Percentiles rank a stretch among this genome's conserved stretches.
These are phyloP conservation scores for Carassius gibelio DNA, from an alignment of 2,113 vertebrate genomes.

Conservation along the genomic window DNA sequence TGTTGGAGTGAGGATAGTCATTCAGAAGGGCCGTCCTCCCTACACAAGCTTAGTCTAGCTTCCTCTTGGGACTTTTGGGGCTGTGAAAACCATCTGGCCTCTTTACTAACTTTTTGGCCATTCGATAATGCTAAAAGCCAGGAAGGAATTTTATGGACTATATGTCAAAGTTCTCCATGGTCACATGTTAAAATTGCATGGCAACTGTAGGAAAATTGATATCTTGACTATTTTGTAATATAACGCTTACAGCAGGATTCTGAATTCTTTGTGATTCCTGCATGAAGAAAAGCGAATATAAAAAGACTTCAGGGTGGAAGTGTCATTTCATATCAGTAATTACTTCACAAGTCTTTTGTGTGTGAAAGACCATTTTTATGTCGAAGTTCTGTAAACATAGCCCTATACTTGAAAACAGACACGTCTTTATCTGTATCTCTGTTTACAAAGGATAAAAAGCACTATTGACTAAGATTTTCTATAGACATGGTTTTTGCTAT, in stretches of 20 bases:
- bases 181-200: neutral
- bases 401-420: neutral
- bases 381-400: neutral
- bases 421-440: neutral
- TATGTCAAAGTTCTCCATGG: neutral
- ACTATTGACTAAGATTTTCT: slow-evolving; percentile 7
- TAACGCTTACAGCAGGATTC: neutral
- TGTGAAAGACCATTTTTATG: neutral
- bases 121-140: neutral
- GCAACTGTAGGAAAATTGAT: neutral
- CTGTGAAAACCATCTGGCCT: slow-evolving; percentile 47
- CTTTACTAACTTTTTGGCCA: slow-evolving; percentile 6
- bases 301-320: neutral
- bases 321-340: neutral
- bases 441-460: neutral
- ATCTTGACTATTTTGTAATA: neutral
- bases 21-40: slow-evolving; percentile 35
- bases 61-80: slow-evolving; percentile 24
- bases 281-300: neutral
- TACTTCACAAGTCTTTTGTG: neutral
- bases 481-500: neutral
- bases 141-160: slow-evolving; percentile 15
- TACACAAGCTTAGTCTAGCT: neutral
- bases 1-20: slow-evolving; percentile 25
- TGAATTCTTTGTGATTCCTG: neutral